A percentile compares a stretch with the other conserved stretches of the same genome.
Conservation (phyloP, 2,797 vertebrate genomes). For the Manis pentadactyla region DNA sequence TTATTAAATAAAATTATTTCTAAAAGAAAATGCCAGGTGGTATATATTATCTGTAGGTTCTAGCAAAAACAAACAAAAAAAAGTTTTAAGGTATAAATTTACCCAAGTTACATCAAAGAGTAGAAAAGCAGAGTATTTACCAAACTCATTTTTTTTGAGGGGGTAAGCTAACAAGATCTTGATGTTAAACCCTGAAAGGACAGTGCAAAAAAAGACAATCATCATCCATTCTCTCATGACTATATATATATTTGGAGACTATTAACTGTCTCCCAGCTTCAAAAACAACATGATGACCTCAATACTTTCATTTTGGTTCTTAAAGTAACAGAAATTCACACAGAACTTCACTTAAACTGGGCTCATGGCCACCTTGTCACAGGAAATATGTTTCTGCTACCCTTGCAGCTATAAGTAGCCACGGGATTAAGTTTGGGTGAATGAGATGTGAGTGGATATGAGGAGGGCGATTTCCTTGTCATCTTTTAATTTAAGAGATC, state of each 20-base stretch:
- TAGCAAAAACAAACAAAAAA: not conserved
- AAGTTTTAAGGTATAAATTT: conserved; percentile 5
- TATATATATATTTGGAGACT: not conserved
- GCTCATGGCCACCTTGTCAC: not conserved
- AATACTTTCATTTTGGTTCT: not conserved
- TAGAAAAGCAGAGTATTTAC: conserved; percentile 27
- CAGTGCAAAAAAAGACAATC: not conserved
- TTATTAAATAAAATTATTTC: conserved; percentile 52
- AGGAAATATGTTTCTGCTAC: not conserved
- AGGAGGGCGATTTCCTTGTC: not conserved
- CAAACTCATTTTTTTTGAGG: not conserved
- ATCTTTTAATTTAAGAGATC: not conserved
- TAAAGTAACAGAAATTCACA: not conserved
- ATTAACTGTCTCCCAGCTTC: not conserved
- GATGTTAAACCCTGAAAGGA: not conserved
- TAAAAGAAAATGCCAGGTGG: conserved; percentile 45
- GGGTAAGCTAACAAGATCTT: not conserved
- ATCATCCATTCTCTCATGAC: not conserved
- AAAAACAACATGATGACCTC: not conserved
- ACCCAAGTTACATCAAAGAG: not conserved
- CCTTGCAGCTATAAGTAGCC: not conserved
- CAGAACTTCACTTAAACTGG: not conserved
- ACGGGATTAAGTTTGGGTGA: not conserved
- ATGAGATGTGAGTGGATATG: not conserved
- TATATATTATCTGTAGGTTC: conserved; percentile 42